phyloP scores from a whole-genome alignment of 2,113 vertebrate species.

The Aix galericulata region DNA sequence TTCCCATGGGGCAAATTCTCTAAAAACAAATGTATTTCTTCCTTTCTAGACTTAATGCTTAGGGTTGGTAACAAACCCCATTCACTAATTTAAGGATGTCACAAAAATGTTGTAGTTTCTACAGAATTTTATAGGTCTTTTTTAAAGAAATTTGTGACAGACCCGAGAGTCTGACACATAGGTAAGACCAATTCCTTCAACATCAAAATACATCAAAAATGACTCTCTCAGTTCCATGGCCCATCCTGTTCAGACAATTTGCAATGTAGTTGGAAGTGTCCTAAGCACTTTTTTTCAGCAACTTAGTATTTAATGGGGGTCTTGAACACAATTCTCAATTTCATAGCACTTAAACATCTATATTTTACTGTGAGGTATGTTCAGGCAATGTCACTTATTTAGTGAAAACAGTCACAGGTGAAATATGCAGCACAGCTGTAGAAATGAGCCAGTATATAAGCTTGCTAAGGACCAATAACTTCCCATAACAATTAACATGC shows the following conservation, averaged over 20 bases:
- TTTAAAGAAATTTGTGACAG: background rate
- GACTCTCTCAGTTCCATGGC: rapidly evolving
- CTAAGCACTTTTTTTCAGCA: background rate
- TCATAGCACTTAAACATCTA: background rate
- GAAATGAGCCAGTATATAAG: background rate
- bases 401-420: background rate
- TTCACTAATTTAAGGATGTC: background rate
- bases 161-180: background rate
- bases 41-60: background rate
- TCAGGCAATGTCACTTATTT: background rate
- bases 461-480: background rate
- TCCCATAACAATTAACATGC: background rate
- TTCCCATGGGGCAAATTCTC: background rate
- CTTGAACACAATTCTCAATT: background rate
- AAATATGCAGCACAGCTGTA: background rate
- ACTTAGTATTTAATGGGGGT: background rate
- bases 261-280: background rate
- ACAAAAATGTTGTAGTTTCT: background rate
- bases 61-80: background rate
- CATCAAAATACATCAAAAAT: background rate
- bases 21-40: background rate
- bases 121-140: background rate
- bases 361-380: background rate
- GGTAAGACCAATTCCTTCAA: background rate
- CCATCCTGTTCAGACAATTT: background rate